Percentiles rank a stretch among this genome's conserved stretches.
These are phyloP conservation scores for Aricia agestis DNA, from an alignment of 1,140 invertebrate genomes.

Conservation along the genomic window DNA sequence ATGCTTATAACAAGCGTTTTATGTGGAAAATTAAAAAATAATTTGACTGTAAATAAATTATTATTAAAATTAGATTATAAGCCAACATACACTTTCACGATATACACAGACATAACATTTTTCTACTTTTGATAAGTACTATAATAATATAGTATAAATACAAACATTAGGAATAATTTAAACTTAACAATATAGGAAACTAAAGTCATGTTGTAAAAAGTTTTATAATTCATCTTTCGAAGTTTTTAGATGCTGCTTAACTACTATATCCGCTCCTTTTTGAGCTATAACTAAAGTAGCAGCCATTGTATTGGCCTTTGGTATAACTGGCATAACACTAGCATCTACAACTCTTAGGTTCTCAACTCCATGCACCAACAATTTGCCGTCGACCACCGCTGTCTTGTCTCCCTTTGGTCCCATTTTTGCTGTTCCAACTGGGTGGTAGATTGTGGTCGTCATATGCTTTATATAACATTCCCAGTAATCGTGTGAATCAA, in stretches of 20 bases:
- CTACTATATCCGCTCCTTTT: slow-evolving; percentile 85
- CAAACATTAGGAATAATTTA: too few species aligned
- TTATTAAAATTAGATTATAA: too few species aligned
- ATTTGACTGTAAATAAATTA: too few species aligned
- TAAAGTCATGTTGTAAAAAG: not conserved
- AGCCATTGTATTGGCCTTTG: slow-evolving; percentile 86
- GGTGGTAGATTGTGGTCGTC: slow-evolving; percentile 82
- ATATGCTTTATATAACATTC: slow-evolving; percentile 79
- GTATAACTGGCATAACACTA: slow-evolving; percentile 86
- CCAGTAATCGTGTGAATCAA: slow-evolving; percentile 79
- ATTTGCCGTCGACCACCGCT: slow-evolving; percentile 81
- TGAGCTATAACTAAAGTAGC: slow-evolving; percentile 87
- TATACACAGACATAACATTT: too few species aligned
- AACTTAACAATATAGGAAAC: too few species aligned
- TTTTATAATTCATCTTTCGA: slow-evolving; percentile 44
- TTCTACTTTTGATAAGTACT: too few species aligned
- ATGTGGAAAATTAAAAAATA: too few species aligned
- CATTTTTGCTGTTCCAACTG: slow-evolving; percentile 87
- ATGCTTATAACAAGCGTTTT: too few species aligned
- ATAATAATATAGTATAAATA: too few species aligned
- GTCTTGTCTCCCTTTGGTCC: slow-evolving; percentile 78
- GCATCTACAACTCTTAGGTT: slow-evolving; percentile 87
- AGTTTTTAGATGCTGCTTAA: slow-evolving; percentile 74
- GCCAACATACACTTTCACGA: too few species aligned
- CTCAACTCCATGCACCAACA: slow-evolving; percentile 82